phyloP scores from a whole-genome alignment of 2,113 vertebrate genomes.

The Gasterosteus nipponicus region DNA sequence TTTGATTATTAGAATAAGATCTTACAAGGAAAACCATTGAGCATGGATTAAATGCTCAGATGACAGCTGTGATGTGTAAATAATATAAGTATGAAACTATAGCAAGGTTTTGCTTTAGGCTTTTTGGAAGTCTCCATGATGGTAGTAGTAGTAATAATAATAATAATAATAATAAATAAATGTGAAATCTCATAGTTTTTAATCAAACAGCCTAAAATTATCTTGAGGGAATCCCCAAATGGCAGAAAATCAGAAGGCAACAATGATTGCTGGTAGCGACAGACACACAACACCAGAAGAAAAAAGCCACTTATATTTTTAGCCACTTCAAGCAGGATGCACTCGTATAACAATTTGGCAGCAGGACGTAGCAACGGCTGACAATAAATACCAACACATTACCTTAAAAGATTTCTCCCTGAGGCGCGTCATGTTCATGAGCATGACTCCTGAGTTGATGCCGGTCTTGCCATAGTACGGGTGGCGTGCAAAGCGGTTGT shows the following conservation, averaged over 20 bases:
- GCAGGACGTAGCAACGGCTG: background rate
- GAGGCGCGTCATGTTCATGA: slow-evolving; percentile 98
- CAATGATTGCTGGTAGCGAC: background rate
- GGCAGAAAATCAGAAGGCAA: background rate
- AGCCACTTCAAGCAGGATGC: background rate
- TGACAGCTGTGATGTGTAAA: too few relatives aligned
- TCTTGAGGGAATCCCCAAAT: background rate
- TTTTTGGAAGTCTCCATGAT: background rate
- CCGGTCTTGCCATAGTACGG: slow-evolving; percentile 94
- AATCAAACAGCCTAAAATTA: background rate
- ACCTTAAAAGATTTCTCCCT: slow-evolving; percentile 92
- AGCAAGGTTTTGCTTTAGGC: background rate
- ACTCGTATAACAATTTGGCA: background rate
- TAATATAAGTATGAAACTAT: too few relatives aligned
- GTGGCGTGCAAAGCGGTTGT: slow-evolving; percentile 96
- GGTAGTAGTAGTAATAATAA: background rate
- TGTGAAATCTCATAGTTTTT: background rate
- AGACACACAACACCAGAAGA: background rate
- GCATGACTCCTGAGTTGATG: slow-evolving; percentile 97
- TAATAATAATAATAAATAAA: too few relatives aligned
- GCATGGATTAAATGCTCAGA: too few relatives aligned
- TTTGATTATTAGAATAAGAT: background rate
- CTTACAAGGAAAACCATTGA: background rate
- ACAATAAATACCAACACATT: background rate
- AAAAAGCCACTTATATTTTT: background rate